Evolutionary conservation across 2,113 vertebrate species (phyloP), one percentile per base, ranked within the genome.

Genomic region (Zosterops lateralis): DNA sequence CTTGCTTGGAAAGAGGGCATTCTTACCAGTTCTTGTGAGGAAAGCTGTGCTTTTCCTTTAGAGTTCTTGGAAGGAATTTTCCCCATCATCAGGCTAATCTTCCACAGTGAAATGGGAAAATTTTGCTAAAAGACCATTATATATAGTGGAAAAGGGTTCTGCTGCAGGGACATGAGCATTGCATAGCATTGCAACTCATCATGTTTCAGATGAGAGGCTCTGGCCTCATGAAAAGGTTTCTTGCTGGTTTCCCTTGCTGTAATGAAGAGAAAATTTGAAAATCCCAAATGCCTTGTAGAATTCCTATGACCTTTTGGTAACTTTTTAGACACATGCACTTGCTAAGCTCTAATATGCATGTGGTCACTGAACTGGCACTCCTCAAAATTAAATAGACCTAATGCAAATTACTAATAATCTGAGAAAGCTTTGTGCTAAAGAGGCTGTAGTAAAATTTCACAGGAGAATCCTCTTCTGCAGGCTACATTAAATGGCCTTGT

Each of bases 361-460:
- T 92, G 90, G 89, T 93, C 89, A 90, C 92, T 95, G 91, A 96
- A 95, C 89, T 94, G 91, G 89, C 87, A 81, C 93, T 89, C 82
- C 76, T 91, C 86, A 93, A 96, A 96, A 96, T 94, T 91, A 97
- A 96, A 95, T 79, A 96, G 92, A 93, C 84, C 81, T 95, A 82
- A 86, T 93, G 90, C 90, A 95, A 96, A 96, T 95, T 93, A 80
- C 94, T 92, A 93, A 92, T 93, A 96, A 95, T 96, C 91, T 94
- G 87, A 77, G 75, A 87, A 92, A 94, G 82, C 93, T 96, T 95
- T 92, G 90, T 94, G 88, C 85, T 96, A 79, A 96, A 96, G 92
- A 96, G 85, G 57, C 91, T 96, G 90, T 81, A 96, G 76, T 94
- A 96, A 97, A 95, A 96, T 91, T 97, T 96, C 96, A 94, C 87